phyloP scores from a whole-genome alignment of 2,797 vertebrate genomes.

The Carduelis carduelis region DNA sequence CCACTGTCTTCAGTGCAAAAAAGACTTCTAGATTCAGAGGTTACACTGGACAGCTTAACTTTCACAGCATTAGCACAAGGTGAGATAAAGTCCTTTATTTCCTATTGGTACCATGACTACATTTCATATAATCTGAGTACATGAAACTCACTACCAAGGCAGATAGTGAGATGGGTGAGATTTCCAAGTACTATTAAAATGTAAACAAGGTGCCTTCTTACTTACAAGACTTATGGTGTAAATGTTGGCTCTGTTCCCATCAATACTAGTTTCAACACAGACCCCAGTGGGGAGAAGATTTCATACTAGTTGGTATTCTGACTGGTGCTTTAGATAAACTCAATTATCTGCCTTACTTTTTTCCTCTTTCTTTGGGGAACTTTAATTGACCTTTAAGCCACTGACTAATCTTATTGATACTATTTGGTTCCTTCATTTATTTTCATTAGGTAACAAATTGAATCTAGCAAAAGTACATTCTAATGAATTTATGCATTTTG shows the following conservation, averaged over 20 bases:
- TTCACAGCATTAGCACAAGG: background rate
- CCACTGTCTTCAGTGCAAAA: background rate
- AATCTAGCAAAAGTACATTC: constrained; percentile 21
- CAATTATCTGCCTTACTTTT: background rate
- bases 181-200: background rate
- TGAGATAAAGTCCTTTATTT: background rate
- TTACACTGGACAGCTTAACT: background rate
- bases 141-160: background rate
- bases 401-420: constrained; percentile 39
- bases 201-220: background rate
- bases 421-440: constrained; percentile 36
- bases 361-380: background rate
- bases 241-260: background rate
- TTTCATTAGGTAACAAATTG: constrained; percentile 52
- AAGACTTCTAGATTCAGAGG: background rate
- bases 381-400: constrained; percentile 57
- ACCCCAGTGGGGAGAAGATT: background rate
- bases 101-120: background rate
- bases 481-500: constrained; percentile 37
- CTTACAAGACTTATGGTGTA: background rate
- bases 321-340: background rate
- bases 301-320: background rate
- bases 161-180: background rate
- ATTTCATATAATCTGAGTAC: background rate
- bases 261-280: background rate